phyloP scores from a whole-genome alignment of 2,113 vertebrate species.

The Neofelis nebulosa region DNA sequence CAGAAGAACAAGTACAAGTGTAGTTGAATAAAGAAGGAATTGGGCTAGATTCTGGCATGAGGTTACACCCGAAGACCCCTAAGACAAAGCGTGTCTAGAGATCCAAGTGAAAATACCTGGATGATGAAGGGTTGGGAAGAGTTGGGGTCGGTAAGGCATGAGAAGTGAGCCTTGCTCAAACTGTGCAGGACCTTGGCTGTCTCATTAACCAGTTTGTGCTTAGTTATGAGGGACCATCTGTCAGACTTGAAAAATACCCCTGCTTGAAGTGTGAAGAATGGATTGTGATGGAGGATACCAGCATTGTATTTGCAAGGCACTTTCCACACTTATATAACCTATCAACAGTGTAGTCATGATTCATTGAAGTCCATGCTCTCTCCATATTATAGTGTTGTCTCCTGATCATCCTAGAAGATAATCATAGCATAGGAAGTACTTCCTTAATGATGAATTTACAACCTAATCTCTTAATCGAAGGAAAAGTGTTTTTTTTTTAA shows the following conservation, averaged over 20 bases:
- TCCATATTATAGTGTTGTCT: neutral
- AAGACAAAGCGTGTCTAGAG: neutral
- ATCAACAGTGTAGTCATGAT: neutral
- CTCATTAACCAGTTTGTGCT: neutral
- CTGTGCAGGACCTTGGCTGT: too few species aligned
- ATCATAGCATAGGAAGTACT: neutral
- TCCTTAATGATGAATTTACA: neutral
- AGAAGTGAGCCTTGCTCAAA: neutral
- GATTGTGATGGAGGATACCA: neutral
- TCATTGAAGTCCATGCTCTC: neutral
- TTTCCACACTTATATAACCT: neutral
- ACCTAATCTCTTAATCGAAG: neutral
- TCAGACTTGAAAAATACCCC: neutral
- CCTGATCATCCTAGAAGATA: neutral
- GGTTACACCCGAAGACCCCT: neutral
- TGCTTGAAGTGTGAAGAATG: neutral
- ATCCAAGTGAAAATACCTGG: neutral
- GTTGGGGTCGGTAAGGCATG: accelerated
- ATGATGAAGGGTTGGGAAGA: neutral
- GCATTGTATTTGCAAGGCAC: neutral
- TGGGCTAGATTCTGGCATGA: neutral
- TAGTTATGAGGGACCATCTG: neutral
- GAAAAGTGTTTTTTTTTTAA: neutral
- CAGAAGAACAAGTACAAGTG: neutral
- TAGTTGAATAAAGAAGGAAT: neutral